Conservation (phyloP, 2,113 vertebrate species). For the Cephalopterus ornatus region DNA sequence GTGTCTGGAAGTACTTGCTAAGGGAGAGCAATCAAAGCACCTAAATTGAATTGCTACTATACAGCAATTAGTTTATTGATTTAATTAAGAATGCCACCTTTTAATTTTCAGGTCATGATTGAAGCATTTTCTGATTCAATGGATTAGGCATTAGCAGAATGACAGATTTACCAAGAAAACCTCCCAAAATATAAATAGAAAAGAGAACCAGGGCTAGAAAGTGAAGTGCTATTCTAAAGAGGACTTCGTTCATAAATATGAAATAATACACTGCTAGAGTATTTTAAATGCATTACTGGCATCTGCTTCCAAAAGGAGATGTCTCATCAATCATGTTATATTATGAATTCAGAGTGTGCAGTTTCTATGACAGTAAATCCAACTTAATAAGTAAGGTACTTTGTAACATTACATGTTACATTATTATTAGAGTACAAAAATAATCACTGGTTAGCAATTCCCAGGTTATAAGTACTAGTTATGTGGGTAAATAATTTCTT, state of each 20-base stretch:
- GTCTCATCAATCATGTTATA: conserved; percentile 58
- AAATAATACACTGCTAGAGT: conserved; percentile 33
- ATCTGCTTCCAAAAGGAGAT: conserved; percentile 54
- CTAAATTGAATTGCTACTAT: conserved; percentile 94
- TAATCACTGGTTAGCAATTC: conserved; percentile 43
- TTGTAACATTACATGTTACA: conserved; percentile 15
- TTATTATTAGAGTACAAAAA: conserved; percentile 47
- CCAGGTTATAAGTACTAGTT: neutral
- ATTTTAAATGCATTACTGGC: conserved; percentile 53
- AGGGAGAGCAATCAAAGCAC: conserved; percentile 85
- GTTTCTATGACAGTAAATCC: conserved; percentile 50
- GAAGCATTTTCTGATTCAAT: conserved; percentile 82
- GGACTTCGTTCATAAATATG: conserved; percentile 35
- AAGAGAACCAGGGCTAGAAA: neutral
- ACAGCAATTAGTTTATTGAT: conserved; percentile 99
- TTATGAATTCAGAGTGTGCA: conserved; percentile 51
- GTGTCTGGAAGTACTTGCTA: conserved; percentile 84
- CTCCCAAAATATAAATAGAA: conserved; percentile 57
- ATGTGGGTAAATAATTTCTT: conserved; percentile 26
- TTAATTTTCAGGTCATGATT: conserved; percentile 92
- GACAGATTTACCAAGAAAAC: conserved; percentile 62
- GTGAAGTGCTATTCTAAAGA: conserved; percentile 26
- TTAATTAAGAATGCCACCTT: conserved; percentile 94
- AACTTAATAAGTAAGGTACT: conserved; percentile 48
- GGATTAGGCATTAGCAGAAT: conserved; percentile 74